phyloP scores from a whole-genome alignment of 2,888 invertebrate species.

The Amphiduros pacificus region DNA sequence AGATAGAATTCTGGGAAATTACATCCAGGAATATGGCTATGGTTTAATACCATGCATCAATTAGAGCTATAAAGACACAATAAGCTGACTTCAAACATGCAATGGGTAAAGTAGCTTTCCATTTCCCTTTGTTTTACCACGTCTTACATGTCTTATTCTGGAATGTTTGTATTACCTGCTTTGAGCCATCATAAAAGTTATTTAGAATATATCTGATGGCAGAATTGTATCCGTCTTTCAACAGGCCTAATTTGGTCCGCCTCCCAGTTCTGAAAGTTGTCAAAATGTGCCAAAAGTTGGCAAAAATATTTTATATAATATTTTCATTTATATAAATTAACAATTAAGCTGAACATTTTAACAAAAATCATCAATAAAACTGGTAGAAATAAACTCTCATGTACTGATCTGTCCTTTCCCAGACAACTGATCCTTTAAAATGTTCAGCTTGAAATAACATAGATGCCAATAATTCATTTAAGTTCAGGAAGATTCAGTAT shows the following conservation, averaged over 20 bases:
- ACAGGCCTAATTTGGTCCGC: slow-evolving; percentile 79
- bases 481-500: no score
- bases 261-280: slow-evolving; percentile 75
- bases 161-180: slow-evolving; percentile 70
- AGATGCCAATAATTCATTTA: no score
- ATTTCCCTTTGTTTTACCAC: background rate
- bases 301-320: no score
- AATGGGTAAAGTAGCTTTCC: background rate
- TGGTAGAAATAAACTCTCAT: no score
- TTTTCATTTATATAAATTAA: no score
- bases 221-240: slow-evolving; percentile 90
- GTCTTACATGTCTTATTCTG: background rate
- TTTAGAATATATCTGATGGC: slow-evolving; percentile 92
- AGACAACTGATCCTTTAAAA: no score
- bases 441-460: no score
- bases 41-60: background rate
- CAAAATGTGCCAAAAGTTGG: no score
- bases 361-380: no score
- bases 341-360: no score
- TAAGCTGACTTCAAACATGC: background rate
- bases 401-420: no score
- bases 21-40: background rate
- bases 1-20: background rate
- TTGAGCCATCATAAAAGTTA: slow-evolving; percentile 92
- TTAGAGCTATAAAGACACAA: background rate